Percentiles rank a stretch among this genome's conserved stretches.
Conservation (phyloP, 2,113 vertebrate genomes). For the Geococcyx californianus region DNA sequence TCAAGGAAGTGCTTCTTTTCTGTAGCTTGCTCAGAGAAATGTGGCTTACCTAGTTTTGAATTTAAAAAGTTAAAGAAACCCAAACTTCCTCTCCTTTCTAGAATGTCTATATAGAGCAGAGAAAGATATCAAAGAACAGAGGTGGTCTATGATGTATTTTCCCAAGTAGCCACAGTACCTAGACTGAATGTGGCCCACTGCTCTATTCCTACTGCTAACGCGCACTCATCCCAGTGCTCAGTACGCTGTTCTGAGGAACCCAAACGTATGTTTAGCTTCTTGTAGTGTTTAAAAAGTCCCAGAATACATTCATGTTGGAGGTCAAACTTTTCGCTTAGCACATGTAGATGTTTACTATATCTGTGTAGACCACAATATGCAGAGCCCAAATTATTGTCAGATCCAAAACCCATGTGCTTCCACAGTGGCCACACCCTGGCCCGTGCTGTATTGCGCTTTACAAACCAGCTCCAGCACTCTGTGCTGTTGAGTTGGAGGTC, state of each 20-base stretch:
- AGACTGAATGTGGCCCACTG: background rate
- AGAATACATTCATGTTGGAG: background rate
- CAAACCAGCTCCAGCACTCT: background rate
- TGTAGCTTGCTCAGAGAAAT: background rate
- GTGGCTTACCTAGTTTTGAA: background rate
- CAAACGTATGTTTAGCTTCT: background rate
- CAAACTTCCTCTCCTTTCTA: background rate
- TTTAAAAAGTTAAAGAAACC: background rate
- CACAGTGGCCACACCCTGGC: background rate
- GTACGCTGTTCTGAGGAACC: background rate
- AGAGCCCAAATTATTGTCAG: background rate
- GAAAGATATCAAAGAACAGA: background rate
- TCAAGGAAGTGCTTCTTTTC: background rate
- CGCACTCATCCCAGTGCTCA: background rate
- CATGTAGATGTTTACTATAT: background rate
- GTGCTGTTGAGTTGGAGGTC: background rate
- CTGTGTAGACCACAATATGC: background rate
- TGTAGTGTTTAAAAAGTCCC: background rate
- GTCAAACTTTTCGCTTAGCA: background rate
- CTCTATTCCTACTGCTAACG: background rate
- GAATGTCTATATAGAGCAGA: background rate
- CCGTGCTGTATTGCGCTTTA: background rate
- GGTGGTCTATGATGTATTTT: background rate
- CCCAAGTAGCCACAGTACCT: background rate
- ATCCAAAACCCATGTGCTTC: accelerated